These are phyloP conservation scores for Trematomus bernacchii DNA, from an alignment of 2,797 vertebrate species.

Conservation along the genomic window DNA sequence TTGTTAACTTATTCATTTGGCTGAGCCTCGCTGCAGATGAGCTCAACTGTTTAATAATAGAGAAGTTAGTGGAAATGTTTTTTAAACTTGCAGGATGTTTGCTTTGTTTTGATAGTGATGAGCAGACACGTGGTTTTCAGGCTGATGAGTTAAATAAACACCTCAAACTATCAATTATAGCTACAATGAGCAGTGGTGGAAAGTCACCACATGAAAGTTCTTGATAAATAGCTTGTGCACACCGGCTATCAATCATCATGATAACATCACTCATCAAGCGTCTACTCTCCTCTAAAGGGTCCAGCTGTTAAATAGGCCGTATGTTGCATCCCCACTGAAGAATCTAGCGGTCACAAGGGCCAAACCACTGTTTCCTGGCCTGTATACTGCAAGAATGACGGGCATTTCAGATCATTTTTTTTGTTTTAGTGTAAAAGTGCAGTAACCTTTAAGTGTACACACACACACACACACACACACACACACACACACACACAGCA, in stretches of 20 bases:
- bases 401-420: not conserved
- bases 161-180: constrained; percentile 20
- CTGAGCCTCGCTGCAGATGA: constrained; percentile 42
- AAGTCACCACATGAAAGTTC: constrained; percentile 20
- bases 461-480: not conserved
- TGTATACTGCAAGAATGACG: constrained; percentile 12
- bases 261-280: constrained; percentile 9
- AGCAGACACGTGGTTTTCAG: constrained; percentile 14
- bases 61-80: constrained; percentile 17
- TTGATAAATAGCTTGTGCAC: constrained; percentile 14
- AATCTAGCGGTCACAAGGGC: not conserved
- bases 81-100: constrained; percentile 25
- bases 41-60: constrained; percentile 54
- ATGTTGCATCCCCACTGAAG: not conserved
- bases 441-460: not conserved
- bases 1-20: constrained; percentile 56
- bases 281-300: constrained; percentile 24
- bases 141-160: constrained; percentile 19
- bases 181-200: constrained; percentile 8
- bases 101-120: constrained; percentile 28
- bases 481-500: not conserved
- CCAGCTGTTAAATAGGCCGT: constrained; percentile 6
- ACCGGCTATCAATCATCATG: constrained; percentile 23
- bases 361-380: constrained; percentile 33
- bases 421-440: not conserved